phyloP scores from a whole-genome alignment of 2,888 invertebrate species.

The Glyphotaelius pellucidus region DNA sequence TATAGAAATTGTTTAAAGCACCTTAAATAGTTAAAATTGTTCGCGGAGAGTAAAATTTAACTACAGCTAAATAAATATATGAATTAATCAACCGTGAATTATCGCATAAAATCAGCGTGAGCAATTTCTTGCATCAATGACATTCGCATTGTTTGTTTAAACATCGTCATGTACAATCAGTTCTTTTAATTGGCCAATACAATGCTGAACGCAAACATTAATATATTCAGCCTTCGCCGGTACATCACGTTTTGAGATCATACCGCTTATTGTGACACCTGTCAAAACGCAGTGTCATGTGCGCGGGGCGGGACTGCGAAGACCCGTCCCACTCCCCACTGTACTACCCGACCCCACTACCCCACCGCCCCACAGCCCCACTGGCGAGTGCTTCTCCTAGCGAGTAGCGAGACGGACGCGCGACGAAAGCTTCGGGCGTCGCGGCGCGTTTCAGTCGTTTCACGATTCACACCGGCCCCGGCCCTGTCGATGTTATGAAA shows the following conservation, averaged over 20 bases:
- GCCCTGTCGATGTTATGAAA: too few species aligned
- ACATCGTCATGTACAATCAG: not conserved
- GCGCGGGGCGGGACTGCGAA: constrained; percentile 48
- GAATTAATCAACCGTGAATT: too few species aligned
- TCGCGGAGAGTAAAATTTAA: not conserved
- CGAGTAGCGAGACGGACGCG: not conserved
- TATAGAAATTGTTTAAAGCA: not conserved
- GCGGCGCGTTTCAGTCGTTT: not conserved
- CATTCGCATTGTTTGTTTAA: constrained; percentile 14
- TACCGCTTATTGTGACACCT: constrained; percentile 49
- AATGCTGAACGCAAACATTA: constrained; percentile 12
- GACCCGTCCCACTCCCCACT: constrained; percentile 18
- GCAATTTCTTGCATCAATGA: constrained; percentile 7
- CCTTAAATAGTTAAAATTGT: not conserved
- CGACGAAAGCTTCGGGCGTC: not conserved
- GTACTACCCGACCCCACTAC: too few species aligned
- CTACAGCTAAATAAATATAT: not conserved
- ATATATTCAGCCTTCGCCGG: constrained; percentile 39
- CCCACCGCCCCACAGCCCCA: not conserved
- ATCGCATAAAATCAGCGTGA: not conserved
- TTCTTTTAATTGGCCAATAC: constrained; percentile 22
- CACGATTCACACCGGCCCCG: too few species aligned
- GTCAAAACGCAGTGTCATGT: constrained; percentile 63
- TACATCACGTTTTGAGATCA: constrained; percentile 53
- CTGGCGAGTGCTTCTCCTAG: not conserved